Base-by-base conservation (phyloP, 2,113 vertebrate genomes). In the Proterorhinus semilunaris region DNA sequence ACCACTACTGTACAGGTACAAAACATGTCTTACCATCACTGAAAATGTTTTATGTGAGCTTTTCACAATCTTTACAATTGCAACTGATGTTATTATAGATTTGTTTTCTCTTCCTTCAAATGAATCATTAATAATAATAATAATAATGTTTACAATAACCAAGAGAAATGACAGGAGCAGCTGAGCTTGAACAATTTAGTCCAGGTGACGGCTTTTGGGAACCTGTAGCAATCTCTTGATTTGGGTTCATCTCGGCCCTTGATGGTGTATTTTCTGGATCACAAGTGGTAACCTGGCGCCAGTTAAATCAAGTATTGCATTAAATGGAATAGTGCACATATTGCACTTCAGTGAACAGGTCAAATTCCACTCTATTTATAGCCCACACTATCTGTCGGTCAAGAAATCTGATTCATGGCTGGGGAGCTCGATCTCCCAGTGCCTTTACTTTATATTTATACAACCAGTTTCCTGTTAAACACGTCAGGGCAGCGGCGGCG, bases 361-460 rank as follows among this genome's bases (percentile, higher is more conserved):
- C 42, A 16, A 44, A 45, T 61, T 61, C 42, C 58, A 61, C 12
- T 61, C 58, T 61, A 61, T 61, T 61, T 61, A 61, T 61, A 61
- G 36, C 7, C 42, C 58, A 61, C 42, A n/a, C 58, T n/a, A 61
- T 61, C 12, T 61, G 58, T 61, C 12, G 44, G 58, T 61, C 58
- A 61, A 61, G 58, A 61, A 61, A 61, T 61, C 58, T 61, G 58
- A 61, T 61, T 44, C 58, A 45, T 44, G 58, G 58, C 15, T 44
- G 15, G n/a, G 43, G 12, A 59, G 13, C 58, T 61, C 58, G 45
- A 61, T 61, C 42, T 61, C 42, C 15, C 42, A 44, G 42, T 16
- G 42, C 8, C 42, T 61, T 61, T n/a, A 61, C 42, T 45, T 44
- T 61, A 61, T 58, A 42, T 61, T 44, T 61, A 45, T 61, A 61